Evolutionary conservation across 2,888 invertebrate species (phyloP), one percentile per base, ranked within the genome.

Genomic region (Crematogaster levior): DNA sequence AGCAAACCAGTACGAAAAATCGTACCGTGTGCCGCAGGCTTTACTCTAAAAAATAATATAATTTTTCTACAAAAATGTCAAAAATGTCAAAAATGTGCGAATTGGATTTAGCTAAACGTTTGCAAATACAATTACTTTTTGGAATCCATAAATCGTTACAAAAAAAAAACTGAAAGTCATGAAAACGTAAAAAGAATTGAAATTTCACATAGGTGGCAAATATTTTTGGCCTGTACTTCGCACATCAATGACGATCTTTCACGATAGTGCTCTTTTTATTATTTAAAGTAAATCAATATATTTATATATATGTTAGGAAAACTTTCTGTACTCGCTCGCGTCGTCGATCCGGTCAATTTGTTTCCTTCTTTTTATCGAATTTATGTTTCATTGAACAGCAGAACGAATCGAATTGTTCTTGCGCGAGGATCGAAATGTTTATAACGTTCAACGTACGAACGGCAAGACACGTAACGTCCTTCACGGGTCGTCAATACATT

Each of bases 351-450:
- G n/a, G n/a, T n/a, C n/a, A n/a, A 37, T 53, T n/a, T 12, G 10
- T 10, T 40, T n/a, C n/a, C 40, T 37, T 61, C 12, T 61, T 15
- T 61, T 37, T 1, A 40, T 21, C 10, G 21, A 34, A 30, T 30
- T 34, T 15, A 58, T 12, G 5, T 21, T 10, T 58, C 15, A 27
- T 43, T 30, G n/a, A 30, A 58, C 18, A 4, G 3, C 18, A 34
- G 3, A 70, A 40, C 3, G 40, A 40, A 56, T 72, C 4, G 30
- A 43, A 43, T 40, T 15, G 4, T 5, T 58, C 0, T 73, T 7
- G 46, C 30, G 27, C 6, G 18, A 68, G n/a, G n/a, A 21, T 37
- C 3, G 21, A 73, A 43, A 73, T 40, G n/a, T 72, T 70, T 70
- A 24, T 53, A 12, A 46, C 18, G 24, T 40, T 21, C n/a, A 43